Evolutionary conservation across 2,888 invertebrate species (phyloP).

Genomic region (Margaritifera margaritifera): DNA sequence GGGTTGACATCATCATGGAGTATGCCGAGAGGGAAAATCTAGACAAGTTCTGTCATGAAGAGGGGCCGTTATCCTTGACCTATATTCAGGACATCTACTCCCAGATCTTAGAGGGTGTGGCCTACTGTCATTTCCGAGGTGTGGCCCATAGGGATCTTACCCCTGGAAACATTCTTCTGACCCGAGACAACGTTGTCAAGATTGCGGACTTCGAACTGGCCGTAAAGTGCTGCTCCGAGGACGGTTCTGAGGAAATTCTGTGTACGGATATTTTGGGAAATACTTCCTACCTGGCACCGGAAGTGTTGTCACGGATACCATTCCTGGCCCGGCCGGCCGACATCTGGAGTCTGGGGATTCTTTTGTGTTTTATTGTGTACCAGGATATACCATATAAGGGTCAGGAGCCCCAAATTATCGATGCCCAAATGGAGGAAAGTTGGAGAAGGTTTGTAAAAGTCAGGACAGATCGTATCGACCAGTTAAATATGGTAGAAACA

Average conservation of each 20-base stretch:
- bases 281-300: constrained; percentile 33
- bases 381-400: constrained; percentile 26
- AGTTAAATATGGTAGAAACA: no score
- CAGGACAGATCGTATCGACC: neutral
- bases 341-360: constrained; percentile 43
- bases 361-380: constrained; percentile 31
- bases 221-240: constrained; percentile 18
- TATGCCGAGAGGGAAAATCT: constrained; percentile 43
- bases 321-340: constrained; percentile 40
- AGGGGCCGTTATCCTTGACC: constrained; percentile 12
- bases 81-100: constrained; percentile 25
- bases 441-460: constrained; percentile 18
- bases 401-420: constrained; percentile 19
- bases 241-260: constrained; percentile 8
- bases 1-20: constrained; percentile 43
- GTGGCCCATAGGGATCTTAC: constrained; percentile 48
- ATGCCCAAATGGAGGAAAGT: constrained; percentile 17
- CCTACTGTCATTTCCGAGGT: constrained; percentile 37
- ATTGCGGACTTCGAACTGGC: constrained; percentile 48
- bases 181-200: constrained; percentile 32
- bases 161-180: constrained; percentile 40
- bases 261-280: constrained; percentile 46
- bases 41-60: constrained; percentile 23
- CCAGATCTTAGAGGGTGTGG: constrained; percentile 36
- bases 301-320: constrained; percentile 27